Conservation (phyloP, 2,113 vertebrate species). For the Eublepharis macularius region DNA sequence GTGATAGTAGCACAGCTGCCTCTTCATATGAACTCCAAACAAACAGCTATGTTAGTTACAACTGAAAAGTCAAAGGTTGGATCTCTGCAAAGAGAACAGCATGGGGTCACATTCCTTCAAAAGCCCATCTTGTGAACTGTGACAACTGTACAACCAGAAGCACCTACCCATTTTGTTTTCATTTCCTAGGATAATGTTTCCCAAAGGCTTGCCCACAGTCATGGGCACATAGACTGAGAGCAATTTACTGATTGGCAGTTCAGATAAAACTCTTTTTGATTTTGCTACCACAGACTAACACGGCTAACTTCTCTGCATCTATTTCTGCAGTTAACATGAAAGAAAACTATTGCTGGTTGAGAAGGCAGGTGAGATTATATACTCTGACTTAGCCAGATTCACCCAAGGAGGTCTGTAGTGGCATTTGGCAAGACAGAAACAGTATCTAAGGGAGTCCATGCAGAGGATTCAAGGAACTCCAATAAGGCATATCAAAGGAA, state of each 20-base stretch:
- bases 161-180: background rate
- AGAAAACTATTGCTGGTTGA: background rate
- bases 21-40: background rate
- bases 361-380: background rate
- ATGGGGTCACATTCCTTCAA: background rate
- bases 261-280: background rate
- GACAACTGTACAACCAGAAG: background rate
- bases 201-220: background rate
- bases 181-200: background rate
- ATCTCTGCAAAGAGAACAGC: background rate
- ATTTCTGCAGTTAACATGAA: background rate
- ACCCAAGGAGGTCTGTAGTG: background rate
- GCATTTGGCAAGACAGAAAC: background rate
- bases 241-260: background rate
- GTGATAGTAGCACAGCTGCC: background rate
- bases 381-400: background rate
- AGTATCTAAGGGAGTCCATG: background rate
- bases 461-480: too few relatives aligned
- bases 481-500: too few relatives aligned
- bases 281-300: too few relatives aligned
- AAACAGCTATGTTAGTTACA: too few relatives aligned
- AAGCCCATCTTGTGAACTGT: background rate
- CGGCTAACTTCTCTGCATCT: too few relatives aligned
- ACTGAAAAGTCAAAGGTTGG: background rate
- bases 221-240: background rate